Percentiles rank a stretch among this genome's conserved stretches.
phyloP scores from a whole-genome alignment of 2,888 invertebrate genomes.

The Chelonus formosanus region DNA sequence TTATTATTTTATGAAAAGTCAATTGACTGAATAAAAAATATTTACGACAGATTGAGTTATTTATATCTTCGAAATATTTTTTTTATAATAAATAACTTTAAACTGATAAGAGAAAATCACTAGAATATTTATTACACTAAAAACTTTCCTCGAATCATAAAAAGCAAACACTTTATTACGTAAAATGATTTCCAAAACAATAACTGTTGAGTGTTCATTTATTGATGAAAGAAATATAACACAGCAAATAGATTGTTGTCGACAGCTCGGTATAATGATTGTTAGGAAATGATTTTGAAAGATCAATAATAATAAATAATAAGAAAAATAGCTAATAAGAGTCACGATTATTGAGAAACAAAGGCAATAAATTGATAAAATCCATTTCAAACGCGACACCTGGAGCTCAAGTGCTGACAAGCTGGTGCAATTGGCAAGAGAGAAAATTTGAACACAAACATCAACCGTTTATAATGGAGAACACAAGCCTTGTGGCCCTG shows the following conservation, averaged over 20 bases:
- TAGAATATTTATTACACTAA: too few species aligned
- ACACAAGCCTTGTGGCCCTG: conserved; percentile 43
- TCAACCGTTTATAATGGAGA: conserved; percentile 39
- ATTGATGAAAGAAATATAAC: background rate
- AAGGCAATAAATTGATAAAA: background rate
- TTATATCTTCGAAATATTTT: too few species aligned
- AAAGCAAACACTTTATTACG: background rate
- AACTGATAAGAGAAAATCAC: too few species aligned
- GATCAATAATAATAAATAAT: background rate
- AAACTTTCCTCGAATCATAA: too few species aligned
- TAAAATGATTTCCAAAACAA: background rate
- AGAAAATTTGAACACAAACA: conserved; percentile 37
- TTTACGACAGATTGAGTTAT: too few species aligned
- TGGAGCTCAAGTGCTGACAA: conserved; percentile 1
- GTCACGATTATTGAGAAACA: background rate
- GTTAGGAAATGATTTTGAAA: background rate
- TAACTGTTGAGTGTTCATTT: too few species aligned
- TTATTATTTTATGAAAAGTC: too few species aligned
- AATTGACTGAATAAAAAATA: too few species aligned
- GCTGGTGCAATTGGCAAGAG: conserved; percentile 26
- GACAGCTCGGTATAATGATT: background rate
- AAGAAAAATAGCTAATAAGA: conserved; percentile 1
- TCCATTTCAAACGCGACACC: conserved; percentile 2
- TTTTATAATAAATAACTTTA: too few species aligned
- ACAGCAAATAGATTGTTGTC: conserved; percentile 5